phyloP scores from a whole-genome alignment of 2,888 invertebrate genomes.

The Eupithecia tripunctaria region DNA sequence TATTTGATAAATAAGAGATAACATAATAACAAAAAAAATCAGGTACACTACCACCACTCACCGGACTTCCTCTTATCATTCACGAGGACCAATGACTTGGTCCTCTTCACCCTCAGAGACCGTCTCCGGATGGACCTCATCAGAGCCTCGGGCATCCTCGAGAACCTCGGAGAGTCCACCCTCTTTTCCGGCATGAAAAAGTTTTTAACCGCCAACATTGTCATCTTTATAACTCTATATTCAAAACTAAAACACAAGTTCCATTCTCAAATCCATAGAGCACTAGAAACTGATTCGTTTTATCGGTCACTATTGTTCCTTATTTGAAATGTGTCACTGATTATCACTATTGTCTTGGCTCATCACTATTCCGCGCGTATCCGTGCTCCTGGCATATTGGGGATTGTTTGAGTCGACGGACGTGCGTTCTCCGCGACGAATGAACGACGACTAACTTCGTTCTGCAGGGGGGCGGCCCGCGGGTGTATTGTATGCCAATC shows the following conservation, averaged over 20 bases:
- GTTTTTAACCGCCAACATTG: conserved; percentile 89
- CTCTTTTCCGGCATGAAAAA: conserved; percentile 88
- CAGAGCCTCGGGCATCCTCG: conserved; percentile 89
- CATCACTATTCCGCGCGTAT: conserved; percentile 56
- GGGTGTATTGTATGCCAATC: conserved; percentile 46
- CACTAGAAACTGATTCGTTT: conserved; percentile 19
- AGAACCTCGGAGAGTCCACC: conserved; percentile 84
- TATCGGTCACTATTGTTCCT: conserved; percentile 46
- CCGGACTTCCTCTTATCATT: conserved; percentile 92
- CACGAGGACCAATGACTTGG: conserved; percentile 89
- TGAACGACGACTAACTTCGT: conserved; percentile 33
- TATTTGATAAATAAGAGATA: neutral
- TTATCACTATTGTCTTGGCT: conserved; percentile 54
- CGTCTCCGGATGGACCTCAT: conserved; percentile 89
- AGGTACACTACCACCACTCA: conserved; percentile 86
- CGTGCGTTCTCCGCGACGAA: conserved; percentile 37
- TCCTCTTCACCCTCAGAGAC: conserved; percentile 89
- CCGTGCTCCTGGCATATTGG: conserved; percentile 48
- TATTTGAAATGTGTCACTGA: conserved; percentile 49
- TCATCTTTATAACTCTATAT: conserved; percentile 44
- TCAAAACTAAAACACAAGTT: conserved; percentile 10
- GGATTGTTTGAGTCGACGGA: conserved; percentile 31
- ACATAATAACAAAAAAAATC: conserved; percentile 32
- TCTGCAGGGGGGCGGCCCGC: conserved; percentile 16
- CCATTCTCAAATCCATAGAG: conserved; percentile 32